These are phyloP conservation scores for Eidolon helvum DNA, from an alignment of 2,113 vertebrate genomes.

Conservation along the genomic window DNA sequence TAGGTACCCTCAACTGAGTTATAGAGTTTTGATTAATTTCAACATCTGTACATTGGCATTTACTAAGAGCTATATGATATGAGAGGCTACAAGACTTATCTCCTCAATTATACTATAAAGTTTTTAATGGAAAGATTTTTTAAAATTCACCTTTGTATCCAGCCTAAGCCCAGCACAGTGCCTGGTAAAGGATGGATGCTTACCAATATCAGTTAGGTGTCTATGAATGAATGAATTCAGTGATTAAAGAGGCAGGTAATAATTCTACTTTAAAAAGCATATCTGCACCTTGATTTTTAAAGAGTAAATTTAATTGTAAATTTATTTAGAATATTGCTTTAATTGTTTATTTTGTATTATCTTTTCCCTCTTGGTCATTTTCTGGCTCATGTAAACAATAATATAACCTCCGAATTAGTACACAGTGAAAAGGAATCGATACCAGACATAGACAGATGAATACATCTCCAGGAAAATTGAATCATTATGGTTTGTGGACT, in stretches of 20 bases:
- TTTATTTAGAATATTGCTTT: background rate
- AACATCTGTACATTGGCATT: background rate
- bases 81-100: too few species aligned
- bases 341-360: background rate
- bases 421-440: conserved; percentile 33
- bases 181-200: background rate
- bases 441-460: conserved; percentile 23
- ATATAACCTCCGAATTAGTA: background rate
- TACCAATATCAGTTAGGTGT: background rate
- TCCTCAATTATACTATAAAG: background rate
- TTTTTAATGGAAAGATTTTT: background rate
- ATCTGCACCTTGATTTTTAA: background rate
- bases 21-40: background rate
- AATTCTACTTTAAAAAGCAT: background rate
- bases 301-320: background rate
- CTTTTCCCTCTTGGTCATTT: background rate
- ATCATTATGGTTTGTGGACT: conserved; percentile 68
- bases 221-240: background rate
- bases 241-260: background rate
- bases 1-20: background rate
- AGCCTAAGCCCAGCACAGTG: accelerated
- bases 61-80: background rate
- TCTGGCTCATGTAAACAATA: conserved; percentile 15
- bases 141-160: background rate
- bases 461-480: conserved; percentile 56